Conservation (phyloP, 1,140 invertebrate genomes). For the Archegozetes longisetosus region DNA sequence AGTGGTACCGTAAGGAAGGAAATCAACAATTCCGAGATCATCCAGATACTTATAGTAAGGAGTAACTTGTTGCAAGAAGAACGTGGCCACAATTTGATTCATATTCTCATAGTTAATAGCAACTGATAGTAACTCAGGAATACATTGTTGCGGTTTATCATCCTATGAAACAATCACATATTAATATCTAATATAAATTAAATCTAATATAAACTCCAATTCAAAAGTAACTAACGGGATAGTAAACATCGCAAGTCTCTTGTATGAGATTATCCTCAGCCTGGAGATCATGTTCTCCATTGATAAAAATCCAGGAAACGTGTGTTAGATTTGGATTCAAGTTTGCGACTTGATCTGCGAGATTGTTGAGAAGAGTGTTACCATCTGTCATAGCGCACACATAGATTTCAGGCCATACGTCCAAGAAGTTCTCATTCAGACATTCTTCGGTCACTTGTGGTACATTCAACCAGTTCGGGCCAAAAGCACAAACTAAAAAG, state of each 20-base stretch:
- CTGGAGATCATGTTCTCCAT: background rate
- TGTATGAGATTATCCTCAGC: background rate
- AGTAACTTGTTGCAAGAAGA: background rate
- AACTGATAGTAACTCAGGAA: background rate
- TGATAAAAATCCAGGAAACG: background rate
- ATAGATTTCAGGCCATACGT: background rate
- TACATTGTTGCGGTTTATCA: conserved; percentile 2
- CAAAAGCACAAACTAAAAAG: background rate
- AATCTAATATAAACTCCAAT: too few species aligned
- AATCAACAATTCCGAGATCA: background rate
- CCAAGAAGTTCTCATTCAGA: background rate
- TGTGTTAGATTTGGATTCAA: conserved; percentile 2
- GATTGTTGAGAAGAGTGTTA: background rate
- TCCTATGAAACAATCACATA: background rate
- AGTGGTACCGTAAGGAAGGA: conserved; percentile 5
- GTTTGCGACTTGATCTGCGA: background rate
- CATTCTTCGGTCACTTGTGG: background rate
- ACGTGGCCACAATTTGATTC: background rate
- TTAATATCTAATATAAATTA: background rate
- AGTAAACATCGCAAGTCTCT: background rate
- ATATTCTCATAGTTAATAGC: conserved; percentile 4
- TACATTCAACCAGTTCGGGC: background rate
- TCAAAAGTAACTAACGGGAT: background rate
- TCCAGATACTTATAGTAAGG: conserved; percentile 1
- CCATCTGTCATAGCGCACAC: background rate